Base-by-base conservation (phyloP, 2,888 invertebrate species). In the Strigamia crassipes region DNA sequence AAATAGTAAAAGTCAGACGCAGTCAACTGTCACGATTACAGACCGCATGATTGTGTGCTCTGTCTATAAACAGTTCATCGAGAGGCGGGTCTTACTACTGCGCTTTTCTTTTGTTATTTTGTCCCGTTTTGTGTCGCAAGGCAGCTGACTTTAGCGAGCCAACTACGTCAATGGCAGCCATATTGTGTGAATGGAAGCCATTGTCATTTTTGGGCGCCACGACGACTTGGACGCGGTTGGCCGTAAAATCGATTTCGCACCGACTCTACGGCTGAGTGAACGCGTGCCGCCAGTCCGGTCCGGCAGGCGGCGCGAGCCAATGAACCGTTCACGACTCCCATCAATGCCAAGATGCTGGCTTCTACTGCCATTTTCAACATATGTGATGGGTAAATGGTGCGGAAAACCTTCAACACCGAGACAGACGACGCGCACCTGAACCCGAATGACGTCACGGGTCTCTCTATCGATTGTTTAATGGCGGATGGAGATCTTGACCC, bases 241-340 rank as follows among this genome's bases (percentile, higher is more conserved):
- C 61, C 61, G 61, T 66, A 66, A 66, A 66, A 66, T 66, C 61
- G 61, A 66, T 66, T 66, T 66, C 61, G 61, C 61, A 66, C 61
- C 61, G 61, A 66, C 61, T 66, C 61, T 66, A 66, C 61, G 61
- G 61, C 61, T 66, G 61, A 66, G 61, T 66, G 61, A 15, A 66
- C 61, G 61, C 61, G 61, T 66, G 61, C 61, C 61, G 61, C 61
- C 61, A 66, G 61, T 66, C 61, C 61, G 61, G 61, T 66, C 61
- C 61, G 23, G 61, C 61, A 66, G 61, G 61, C 61, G 61, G 61
- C 61, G 61, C 61, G 61, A 66, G 18, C 61, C 61, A 66, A 66
- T 66, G 61, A 66, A 66, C 21, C 61, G 61, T 66, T 18, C 23
- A 23, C 61, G 23, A 66, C 61, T n/a, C 61, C 61, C 61, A 66